phyloP scores from a whole-genome alignment of 2,888 invertebrate genomes.

The Leptinotarsa rubiginosa region DNA sequence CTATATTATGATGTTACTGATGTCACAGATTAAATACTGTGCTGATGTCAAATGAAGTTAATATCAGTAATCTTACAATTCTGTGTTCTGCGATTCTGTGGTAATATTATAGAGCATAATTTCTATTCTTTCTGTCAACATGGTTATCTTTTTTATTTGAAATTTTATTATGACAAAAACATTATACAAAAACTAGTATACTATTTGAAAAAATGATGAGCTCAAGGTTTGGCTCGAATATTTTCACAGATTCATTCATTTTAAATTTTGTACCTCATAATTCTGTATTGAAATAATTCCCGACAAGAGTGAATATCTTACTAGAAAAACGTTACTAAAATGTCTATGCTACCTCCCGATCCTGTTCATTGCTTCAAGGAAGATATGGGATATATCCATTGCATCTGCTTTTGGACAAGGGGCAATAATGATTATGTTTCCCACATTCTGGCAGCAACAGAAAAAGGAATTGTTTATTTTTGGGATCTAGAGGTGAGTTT shows the following conservation, averaged over 20 bases:
- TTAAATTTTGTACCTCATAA: neutral
- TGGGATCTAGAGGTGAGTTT: constrained; percentile 81
- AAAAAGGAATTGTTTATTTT: constrained; percentile 79
- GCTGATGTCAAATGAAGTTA: too few relatives aligned
- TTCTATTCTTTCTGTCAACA: too few relatives aligned
- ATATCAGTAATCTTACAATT: too few relatives aligned
- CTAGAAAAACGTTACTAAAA: constrained; percentile 53
- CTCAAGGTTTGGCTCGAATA: neutral
- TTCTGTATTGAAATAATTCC: neutral
- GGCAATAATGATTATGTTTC: constrained; percentile 69
- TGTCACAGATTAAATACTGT: too few relatives aligned
- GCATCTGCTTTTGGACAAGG: constrained; percentile 75
- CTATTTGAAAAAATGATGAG: constrained; percentile 1
- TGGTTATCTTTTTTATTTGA: too few relatives aligned
- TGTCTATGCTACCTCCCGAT: constrained; percentile 83
- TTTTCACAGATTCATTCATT: neutral
- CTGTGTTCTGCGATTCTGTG: too few relatives aligned
- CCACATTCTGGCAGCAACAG: constrained; percentile 77
- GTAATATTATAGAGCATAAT: too few relatives aligned
- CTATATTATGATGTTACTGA: too few relatives aligned
- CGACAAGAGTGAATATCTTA: neutral
- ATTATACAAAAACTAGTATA: neutral
- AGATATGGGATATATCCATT: constrained; percentile 79
- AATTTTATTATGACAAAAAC: too few relatives aligned
- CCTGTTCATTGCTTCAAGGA: constrained; percentile 80